phyloP scores from a whole-genome alignment of 2,797 vertebrate genomes.

The Pseudocheirus occidentalis region DNA sequence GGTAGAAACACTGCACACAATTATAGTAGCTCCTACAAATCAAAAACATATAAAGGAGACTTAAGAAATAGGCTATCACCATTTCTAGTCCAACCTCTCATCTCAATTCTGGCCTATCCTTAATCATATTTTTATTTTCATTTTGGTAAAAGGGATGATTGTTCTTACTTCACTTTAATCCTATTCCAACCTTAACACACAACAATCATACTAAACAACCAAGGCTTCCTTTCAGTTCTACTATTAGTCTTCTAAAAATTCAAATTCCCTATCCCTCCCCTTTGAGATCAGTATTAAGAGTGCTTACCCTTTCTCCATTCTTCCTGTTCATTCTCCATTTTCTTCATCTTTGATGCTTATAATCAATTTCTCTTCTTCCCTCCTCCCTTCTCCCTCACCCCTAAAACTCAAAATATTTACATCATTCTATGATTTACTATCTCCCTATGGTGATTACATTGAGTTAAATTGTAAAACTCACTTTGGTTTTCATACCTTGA shows the following conservation, averaged over 20 bases:
- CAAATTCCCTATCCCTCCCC: neutral
- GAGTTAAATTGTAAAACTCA: constrained; percentile 1
- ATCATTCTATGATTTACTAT: neutral
- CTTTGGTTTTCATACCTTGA: constrained; percentile 4
- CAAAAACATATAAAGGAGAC: neutral
- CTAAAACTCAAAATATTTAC: neutral
- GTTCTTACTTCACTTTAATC: neutral
- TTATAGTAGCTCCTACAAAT: neutral
- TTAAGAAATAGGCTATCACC: neutral
- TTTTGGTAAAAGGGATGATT: neutral
- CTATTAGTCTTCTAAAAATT: neutral
- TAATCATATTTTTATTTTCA: neutral
- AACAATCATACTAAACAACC: neutral
- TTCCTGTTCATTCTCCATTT: neutral
- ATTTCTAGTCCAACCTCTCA: neutral
- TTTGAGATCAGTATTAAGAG: neutral
- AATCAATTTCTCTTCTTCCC: neutral
- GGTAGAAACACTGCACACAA: neutral
- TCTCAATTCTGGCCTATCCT: neutral
- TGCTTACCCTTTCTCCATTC: neutral
- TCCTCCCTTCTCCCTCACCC: neutral
- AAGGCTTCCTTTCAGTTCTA: neutral
- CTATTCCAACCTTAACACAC: neutral
- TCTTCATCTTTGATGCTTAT: constrained; percentile 3
- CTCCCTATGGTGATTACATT: neutral